Evolutionary conservation across 2,888 invertebrate species (phyloP).

Genomic region (Anagyrus pseudococci): DNA sequence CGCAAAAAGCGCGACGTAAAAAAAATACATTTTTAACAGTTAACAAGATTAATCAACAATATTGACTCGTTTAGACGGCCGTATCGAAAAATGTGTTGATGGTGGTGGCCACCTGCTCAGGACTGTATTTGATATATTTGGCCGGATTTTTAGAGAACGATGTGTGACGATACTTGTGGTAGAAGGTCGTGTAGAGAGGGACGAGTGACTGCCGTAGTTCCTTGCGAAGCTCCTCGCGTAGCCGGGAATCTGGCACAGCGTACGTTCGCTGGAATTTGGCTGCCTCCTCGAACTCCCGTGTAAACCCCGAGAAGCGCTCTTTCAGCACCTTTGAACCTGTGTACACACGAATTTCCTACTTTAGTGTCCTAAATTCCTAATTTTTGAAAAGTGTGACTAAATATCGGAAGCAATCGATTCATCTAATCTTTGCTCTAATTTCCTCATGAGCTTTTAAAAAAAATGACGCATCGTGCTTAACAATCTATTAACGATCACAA

Average conservation of each 20-base stretch:
- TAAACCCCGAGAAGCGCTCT: slow-evolving; percentile 72
- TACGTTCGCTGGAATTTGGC: slow-evolving; percentile 85
- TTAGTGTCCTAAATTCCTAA: neutral
- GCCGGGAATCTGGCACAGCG: slow-evolving; percentile 90
- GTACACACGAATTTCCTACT: no score
- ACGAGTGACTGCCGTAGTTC: slow-evolving; percentile 89
- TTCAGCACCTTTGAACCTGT: slow-evolving; percentile 54
- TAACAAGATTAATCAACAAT: neutral
- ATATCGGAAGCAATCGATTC: no score
- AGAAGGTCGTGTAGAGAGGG: slow-evolving; percentile 84
- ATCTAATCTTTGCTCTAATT: no score
- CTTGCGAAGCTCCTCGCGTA: slow-evolving; percentile 85
- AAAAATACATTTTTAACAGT: neutral
- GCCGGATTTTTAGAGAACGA: slow-evolving; percentile 92
- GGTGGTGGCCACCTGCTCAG: slow-evolving; percentile 81
- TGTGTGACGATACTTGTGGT: slow-evolving; percentile 75
- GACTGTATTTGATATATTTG: slow-evolving; percentile 91
- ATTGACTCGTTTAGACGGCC: slow-evolving; percentile 67
- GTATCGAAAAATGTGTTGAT: slow-evolving; percentile 94
- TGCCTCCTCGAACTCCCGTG: slow-evolving; percentile 93
- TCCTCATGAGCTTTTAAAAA: no score
- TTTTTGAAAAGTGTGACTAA: neutral
- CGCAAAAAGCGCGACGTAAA: neutral
- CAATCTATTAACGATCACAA: no score
- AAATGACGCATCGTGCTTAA: no score